These are phyloP conservation scores for Sandelia bainsii DNA, from an alignment of 2,797 vertebrate genomes.

Conservation along the genomic window DNA sequence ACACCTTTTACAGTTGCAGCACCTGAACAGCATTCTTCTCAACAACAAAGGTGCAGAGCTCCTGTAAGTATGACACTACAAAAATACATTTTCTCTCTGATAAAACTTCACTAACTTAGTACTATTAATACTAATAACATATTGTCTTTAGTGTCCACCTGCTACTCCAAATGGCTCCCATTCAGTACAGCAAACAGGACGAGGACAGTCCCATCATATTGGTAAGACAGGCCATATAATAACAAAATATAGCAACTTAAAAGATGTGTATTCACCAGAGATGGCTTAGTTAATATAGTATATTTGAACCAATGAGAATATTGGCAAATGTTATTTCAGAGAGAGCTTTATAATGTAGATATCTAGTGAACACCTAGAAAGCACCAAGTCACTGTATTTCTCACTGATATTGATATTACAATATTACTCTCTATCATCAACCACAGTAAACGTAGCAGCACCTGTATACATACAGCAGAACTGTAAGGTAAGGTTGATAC, in stretches of 20 bases:
- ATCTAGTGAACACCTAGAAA: slow-evolving; percentile 20
- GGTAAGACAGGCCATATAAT: slow-evolving; percentile 52
- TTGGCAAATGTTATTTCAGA: neutral
- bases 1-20: slow-evolving; percentile 26
- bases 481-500: slow-evolving; percentile 51
- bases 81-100: neutral
- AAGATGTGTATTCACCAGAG: neutral
- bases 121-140: neutral
- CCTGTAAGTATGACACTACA: slow-evolving; percentile 57
- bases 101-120: neutral
- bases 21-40: slow-evolving; percentile 17
- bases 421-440: slow-evolving; percentile 24
- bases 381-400: slow-evolving; percentile 2
- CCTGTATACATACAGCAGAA: slow-evolving; percentile 18
- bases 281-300: neutral
- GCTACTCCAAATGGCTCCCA: neutral
- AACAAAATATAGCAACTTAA: neutral
- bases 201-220: neutral
- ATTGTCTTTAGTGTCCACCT: neutral
- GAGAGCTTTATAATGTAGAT: neutral
- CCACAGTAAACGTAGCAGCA: slow-evolving; percentile 15
- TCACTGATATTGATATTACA: neutral
- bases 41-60: slow-evolving; percentile 22
- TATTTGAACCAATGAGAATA: neutral
- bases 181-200: slow-evolving; percentile 12